phyloP scores from a whole-genome alignment of 2,113 vertebrate genomes.

The Taxidea taxus region DNA sequence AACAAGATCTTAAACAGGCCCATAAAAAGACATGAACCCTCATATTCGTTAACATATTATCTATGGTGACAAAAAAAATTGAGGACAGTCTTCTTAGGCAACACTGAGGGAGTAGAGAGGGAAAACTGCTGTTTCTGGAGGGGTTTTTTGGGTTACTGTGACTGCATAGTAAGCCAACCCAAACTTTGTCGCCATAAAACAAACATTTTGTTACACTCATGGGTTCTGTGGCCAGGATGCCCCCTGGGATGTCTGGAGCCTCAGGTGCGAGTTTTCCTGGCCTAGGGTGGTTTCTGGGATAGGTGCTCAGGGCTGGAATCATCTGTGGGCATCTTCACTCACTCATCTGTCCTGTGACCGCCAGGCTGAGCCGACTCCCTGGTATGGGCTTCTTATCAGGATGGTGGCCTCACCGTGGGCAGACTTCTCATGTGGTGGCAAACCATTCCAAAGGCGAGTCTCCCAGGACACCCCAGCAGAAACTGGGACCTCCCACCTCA shows the following conservation, averaged over 20 bases:
- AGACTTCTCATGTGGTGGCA: neutral
- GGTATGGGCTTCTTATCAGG: neutral
- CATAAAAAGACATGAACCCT: neutral
- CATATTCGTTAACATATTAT: neutral
- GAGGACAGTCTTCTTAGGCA: no score
- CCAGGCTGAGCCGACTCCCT: no score
- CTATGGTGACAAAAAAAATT: neutral
- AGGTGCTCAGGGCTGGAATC: neutral
- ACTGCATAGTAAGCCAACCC: no score
- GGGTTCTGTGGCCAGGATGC: neutral
- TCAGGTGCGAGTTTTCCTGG: neutral
- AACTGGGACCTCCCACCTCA: neutral
- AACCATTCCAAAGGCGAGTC: neutral
- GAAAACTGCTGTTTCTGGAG: neutral
- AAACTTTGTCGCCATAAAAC: neutral
- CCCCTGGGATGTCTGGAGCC: neutral
- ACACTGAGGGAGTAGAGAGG: neutral
- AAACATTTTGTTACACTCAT: neutral
- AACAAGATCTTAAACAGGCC: neutral
- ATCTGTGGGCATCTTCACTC: neutral
- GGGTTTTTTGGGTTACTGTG: neutral
- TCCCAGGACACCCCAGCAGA: fast-evolving
- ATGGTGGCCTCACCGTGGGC: neutral
- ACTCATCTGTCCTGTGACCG: neutral
- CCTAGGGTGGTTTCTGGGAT: neutral